phyloP scores from a whole-genome alignment of 2,888 invertebrate species.

The Odontocerum albicorne region DNA sequence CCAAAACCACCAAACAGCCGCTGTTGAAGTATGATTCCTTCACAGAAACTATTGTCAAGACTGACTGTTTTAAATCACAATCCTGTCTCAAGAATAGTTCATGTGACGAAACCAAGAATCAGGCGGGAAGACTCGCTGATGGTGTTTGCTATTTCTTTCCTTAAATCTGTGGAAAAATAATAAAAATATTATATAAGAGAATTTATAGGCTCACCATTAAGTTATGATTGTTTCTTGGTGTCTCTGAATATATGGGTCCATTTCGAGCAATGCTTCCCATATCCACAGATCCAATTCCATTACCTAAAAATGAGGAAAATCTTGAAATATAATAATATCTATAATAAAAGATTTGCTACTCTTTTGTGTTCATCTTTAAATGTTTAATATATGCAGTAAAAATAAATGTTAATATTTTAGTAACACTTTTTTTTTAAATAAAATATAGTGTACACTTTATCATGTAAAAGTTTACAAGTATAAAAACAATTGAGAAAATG shows the following conservation, averaged over 20 bases:
- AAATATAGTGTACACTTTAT: too few species aligned
- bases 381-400: too few species aligned
- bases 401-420: too few species aligned
- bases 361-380: too few species aligned
- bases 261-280: conserved; percentile 52
- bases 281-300: conserved; percentile 52
- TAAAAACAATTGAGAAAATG: too few species aligned
- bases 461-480: too few species aligned
- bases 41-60: conserved; percentile 24
- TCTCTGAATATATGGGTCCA: conserved; percentile 55
- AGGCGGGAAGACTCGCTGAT: not conserved
- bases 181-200: not conserved
- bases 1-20: too few species aligned
- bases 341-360: too few species aligned
- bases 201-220: conserved; percentile 47
- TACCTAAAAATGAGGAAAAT: conserved; percentile 46
- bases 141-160: not conserved
- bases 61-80: conserved; percentile 11
- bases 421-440: too few species aligned
- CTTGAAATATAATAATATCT: too few species aligned
- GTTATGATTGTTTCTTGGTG: conserved; percentile 54
- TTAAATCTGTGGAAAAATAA: not conserved
- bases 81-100: conserved; percentile 12
- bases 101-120: conserved; percentile 1
- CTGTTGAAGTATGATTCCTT: conserved; percentile 9